phyloP scores from a whole-genome alignment of 2,797 vertebrate genomes.

The Pseudochaenichthys georgianus region DNA sequence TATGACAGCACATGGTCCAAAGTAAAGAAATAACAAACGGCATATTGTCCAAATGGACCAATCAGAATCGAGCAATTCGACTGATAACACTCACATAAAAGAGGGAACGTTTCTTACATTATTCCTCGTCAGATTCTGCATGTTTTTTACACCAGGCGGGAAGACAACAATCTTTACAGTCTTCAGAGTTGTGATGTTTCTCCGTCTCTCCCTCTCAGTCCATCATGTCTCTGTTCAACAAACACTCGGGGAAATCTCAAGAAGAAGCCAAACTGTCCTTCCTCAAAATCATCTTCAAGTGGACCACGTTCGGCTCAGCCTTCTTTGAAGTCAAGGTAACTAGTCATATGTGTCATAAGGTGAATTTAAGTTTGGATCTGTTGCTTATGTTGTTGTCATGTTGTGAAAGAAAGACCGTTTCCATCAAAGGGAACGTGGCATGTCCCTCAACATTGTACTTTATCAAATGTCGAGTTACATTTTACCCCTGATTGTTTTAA shows the following conservation, averaged over 20 bases:
- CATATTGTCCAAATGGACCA: too few relatives aligned
- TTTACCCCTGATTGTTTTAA: neutral
- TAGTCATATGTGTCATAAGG: too few relatives aligned
- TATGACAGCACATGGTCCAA: too few relatives aligned
- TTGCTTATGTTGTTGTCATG: neutral
- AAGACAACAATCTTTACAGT: too few relatives aligned
- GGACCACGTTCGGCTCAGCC: conserved; percentile 96
- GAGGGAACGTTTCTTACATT: neutral
- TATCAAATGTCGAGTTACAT: neutral
- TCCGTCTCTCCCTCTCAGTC: conserved; percentile 81
- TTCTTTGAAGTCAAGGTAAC: conserved; percentile 98
- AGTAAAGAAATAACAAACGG: too few relatives aligned
- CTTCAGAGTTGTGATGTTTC: too few relatives aligned
- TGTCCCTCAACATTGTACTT: neutral
- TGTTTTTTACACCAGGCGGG: too few relatives aligned
- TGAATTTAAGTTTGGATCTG: neutral
- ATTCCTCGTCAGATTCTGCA: neutral
- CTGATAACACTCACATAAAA: neutral
- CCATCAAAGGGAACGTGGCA: neutral
- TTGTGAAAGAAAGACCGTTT: too few relatives aligned
- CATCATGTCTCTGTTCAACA: conserved; percentile 93
- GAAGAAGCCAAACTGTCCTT: conserved; percentile 97
- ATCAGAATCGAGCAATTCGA: too few relatives aligned
- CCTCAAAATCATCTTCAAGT: conserved; percentile 95
- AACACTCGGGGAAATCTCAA: conserved; percentile 91